A percentile compares a stretch with the other conserved stretches of the same genome.
Conservation (phyloP, 2,797 vertebrate species). For the Hypotaenidia philippensis region DNA sequence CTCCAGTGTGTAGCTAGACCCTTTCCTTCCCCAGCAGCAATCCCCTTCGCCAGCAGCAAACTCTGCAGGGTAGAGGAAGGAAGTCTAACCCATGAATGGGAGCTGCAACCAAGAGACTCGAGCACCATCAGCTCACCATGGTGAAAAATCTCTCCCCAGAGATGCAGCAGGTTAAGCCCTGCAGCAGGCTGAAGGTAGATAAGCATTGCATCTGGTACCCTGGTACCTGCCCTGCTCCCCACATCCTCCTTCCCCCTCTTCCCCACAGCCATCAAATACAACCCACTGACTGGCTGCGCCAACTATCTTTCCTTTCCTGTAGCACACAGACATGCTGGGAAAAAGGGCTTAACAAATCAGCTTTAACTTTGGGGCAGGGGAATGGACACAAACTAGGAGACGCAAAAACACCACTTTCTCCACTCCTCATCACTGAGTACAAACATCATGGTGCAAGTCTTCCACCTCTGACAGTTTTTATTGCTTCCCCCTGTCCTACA, state of each 20-base stretch:
- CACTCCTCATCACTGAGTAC: not conserved
- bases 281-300: fast-evolving
- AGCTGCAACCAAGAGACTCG: not conserved
- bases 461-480: not conserved
- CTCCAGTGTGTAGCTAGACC: not conserved
- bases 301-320: not conserved
- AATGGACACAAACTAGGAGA: not conserved
- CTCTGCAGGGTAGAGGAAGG: not conserved
- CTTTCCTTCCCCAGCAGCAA: not conserved
- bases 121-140: too few species aligned
- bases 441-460: not conserved
- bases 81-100: fast-evolving
- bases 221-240: not conserved
- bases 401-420: not conserved
- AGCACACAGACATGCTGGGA: not conserved
- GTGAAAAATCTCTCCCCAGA: not conserved
- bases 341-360: not conserved
- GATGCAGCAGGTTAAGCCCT: not conserved
- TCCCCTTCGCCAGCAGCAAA: not conserved
- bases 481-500: not conserved
- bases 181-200: not conserved
- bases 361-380: not conserved
- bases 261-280: not conserved
- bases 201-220: not conserved
- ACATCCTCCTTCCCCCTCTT: not conserved